phyloP scores from a whole-genome alignment of 2,888 invertebrate genomes.

The Bellardia pandia region DNA sequence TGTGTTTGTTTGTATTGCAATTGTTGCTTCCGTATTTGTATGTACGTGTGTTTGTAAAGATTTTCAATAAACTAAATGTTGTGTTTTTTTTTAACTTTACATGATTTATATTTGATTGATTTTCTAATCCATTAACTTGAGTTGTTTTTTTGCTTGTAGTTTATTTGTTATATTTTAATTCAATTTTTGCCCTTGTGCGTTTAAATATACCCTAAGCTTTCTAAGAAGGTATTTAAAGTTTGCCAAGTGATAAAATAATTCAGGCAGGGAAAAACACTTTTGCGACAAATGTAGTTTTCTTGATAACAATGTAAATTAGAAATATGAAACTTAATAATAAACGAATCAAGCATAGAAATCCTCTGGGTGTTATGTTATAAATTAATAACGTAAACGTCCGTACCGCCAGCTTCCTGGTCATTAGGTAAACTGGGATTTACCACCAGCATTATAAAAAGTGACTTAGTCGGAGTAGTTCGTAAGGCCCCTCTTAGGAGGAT shows the following conservation, averaged over 20 bases:
- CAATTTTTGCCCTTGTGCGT: not conserved
- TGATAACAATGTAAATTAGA: too few relatives aligned
- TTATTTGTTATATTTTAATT: conserved; percentile 3
- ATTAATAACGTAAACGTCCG: too few relatives aligned
- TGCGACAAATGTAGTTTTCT: too few relatives aligned
- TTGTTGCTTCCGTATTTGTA: not conserved
- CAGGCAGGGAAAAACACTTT: too few relatives aligned
- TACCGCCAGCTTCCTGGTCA: too few relatives aligned
- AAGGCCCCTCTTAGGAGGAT: too few relatives aligned
- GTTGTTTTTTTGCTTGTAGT: conserved; percentile 11
- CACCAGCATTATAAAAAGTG: too few relatives aligned
- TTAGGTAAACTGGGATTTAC: too few relatives aligned
- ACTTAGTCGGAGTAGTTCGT: too few relatives aligned
- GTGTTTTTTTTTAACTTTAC: conserved; percentile 10
- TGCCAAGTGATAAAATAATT: not conserved
- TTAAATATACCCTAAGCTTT: not conserved
- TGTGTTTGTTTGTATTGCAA: not conserved
- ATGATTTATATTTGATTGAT: conserved; percentile 68
- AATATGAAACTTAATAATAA: too few relatives aligned
- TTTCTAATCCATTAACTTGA: conserved; percentile 71
- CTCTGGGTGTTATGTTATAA: too few relatives aligned
- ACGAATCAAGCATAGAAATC: too few relatives aligned
- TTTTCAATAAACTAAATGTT: conserved; percentile 32
- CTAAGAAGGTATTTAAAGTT: not conserved
- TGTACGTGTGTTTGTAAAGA: conserved; percentile 16